Base-by-base conservation (phyloP, 2,797 vertebrate species). In the Cossypha niveicapilla region DNA sequence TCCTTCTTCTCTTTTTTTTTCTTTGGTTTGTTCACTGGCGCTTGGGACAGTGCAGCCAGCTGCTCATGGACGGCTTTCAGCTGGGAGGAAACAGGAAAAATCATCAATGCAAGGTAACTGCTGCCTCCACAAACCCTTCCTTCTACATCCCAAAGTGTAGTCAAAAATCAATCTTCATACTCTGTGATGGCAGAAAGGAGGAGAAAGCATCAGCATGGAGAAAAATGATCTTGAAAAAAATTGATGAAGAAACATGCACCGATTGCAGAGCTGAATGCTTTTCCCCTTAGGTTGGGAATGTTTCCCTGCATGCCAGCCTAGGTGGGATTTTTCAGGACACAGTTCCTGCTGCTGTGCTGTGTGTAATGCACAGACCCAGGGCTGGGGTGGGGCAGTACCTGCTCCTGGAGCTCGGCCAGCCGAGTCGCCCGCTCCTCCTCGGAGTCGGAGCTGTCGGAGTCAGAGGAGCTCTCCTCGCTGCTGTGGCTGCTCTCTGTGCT, bases 1-100 rank as follows among this genome's bases (percentile, higher is more conserved):
- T 98, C 98, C 54, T 98, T 98, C 90, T 98, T 99, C 93, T 98
- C 98, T 62, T 98, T 99, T 88, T 98, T 98, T 97, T 98, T 98
- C 98, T 98, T 99, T 97, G 98, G 98, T 97, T 98, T 98, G 95
- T 97, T 98, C 86, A 98, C 98, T 0, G 99, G 99, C 1, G 97
- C 97, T 97, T 99, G 98, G 13, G 99, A 98, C 90, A 99, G 96
- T 3, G 98, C 98, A 10, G 98, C 98, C 44, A 99, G 98, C 97
- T 99, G 98, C 92, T 99, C 98, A 0, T 99, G 98, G 92, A 99
- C 98, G 0, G 98, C 98, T 97, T 99, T 98, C 25, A 99, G 97
- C 99, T 99, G 95, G 23, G 45, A 79, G 34, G 24, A 70, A 10
- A 79, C 10, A 7, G 28, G 4, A 72, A 86, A 90, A 79, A 41